These are phyloP conservation scores for Geodia barretti DNA, from an alignment of 37 sponge, comb jelly and placozoan genomes.

Conservation along the genomic window DNA sequence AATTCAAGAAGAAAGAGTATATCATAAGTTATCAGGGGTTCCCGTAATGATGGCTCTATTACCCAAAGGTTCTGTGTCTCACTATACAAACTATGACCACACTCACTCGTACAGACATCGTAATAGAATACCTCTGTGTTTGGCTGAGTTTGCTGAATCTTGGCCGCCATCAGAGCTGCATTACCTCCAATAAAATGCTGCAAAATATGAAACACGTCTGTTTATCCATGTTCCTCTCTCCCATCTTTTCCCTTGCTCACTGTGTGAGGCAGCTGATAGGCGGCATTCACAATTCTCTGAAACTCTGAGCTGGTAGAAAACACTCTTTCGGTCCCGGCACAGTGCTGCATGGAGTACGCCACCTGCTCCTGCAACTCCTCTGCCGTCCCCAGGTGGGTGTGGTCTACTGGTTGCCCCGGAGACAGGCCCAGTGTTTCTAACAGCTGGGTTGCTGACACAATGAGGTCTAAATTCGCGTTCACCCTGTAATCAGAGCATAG, in stretches of 20 bases:
- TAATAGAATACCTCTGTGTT: constrained; percentile 18
- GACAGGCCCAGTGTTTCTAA: constrained; percentile 37
- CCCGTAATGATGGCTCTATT: too few species aligned
- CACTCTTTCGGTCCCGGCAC: constrained; percentile 81
- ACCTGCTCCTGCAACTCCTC: constrained; percentile 62
- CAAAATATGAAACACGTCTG: background rate
- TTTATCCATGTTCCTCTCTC: too few species aligned
- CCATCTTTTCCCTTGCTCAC: too few species aligned
- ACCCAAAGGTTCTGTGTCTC: too few species aligned
- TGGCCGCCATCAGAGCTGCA: constrained; percentile 89
- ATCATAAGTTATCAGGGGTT: too few species aligned
- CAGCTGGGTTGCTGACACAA: constrained; percentile 73
- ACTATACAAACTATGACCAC: too few species aligned
- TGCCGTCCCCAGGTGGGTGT: constrained; percentile 30
- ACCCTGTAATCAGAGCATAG: constrained; percentile 56
- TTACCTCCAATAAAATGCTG: constrained; percentile 92
- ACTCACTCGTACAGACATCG: too few species aligned
- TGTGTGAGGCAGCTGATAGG: constrained; percentile 41
- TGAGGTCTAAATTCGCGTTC: constrained; percentile 86
- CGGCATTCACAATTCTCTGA: constrained; percentile 50
- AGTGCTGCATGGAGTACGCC: constrained; percentile 68
- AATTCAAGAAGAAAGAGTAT: too few species aligned
- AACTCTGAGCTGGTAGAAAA: constrained; percentile 39
- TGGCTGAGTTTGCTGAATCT: constrained; percentile 34
- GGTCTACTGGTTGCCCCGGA: constrained; percentile 31